Conservation (phyloP, 2,888 invertebrate genomes). For the Steinernema carpocapsae region DNA sequence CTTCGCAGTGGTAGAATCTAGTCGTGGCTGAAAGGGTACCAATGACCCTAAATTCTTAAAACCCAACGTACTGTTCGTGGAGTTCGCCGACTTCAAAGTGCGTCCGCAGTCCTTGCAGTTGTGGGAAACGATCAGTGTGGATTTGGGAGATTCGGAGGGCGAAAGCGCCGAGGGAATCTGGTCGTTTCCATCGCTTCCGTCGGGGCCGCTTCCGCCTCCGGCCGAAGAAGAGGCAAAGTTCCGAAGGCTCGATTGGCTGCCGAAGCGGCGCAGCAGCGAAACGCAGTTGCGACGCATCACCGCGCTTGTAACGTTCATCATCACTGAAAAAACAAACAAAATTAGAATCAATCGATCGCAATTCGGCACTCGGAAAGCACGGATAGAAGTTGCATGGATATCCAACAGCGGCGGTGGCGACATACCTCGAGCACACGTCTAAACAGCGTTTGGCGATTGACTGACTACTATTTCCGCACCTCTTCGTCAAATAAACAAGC, state of each 20-base stretch:
- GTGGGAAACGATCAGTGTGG: conserved; percentile 30
- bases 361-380: neutral
- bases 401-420: neutral
- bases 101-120: conserved; percentile 61
- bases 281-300: conserved; percentile 10
- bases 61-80: conserved; percentile 53
- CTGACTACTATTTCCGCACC: too few relatives aligned
- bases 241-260: neutral
- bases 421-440: neutral
- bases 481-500: too few relatives aligned
- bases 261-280: neutral
- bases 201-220: neutral
- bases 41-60: neutral
- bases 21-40: conserved; percentile 52
- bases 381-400: neutral
- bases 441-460: conserved; percentile 3
- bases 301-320: conserved; percentile 19
- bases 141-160: conserved; percentile 12
- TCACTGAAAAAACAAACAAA: conserved; percentile 15
- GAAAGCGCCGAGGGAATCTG: conserved; percentile 17
- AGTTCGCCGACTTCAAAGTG: conserved; percentile 58
- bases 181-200: conserved; percentile 1
- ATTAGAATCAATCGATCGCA: neutral
- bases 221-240: conserved; percentile 15
- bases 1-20: conserved; percentile 61